Percentiles rank a stretch among this genome's conserved stretches.
These are phyloP conservation scores for Athene noctua DNA, from an alignment of 2,113 vertebrate genomes.

Conservation along the genomic window DNA sequence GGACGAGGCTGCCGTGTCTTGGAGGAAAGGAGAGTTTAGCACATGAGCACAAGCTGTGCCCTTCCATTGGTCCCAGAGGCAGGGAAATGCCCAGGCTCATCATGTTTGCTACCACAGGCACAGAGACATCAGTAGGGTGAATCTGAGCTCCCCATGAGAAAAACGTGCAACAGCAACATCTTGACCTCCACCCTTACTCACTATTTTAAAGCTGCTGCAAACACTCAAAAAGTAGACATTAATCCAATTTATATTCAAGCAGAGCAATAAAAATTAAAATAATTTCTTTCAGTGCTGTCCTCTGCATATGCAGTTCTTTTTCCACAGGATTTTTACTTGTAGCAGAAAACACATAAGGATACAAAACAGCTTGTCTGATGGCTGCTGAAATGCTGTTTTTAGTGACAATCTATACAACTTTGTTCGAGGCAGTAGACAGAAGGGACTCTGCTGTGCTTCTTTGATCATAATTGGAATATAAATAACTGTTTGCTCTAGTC, in stretches of 20 bases:
- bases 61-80: background rate
- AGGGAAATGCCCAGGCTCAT: background rate
- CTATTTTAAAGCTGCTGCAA: background rate
- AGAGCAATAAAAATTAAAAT: background rate
- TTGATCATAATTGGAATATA: slow-evolving; percentile 26
- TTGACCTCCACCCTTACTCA: background rate
- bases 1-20: background rate
- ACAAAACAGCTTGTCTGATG: background rate
- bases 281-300: background rate
- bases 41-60: background rate
- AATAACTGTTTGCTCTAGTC: slow-evolving; percentile 25
- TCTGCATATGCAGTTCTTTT: background rate
- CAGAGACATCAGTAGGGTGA: background rate
- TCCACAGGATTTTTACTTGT: background rate
- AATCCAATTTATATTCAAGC: background rate
- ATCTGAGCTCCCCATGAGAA: background rate
- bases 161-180: background rate
- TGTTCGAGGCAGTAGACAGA: background rate
- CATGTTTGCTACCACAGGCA: background rate
- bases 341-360: background rate
- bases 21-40: background rate
- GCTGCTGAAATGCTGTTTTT: background rate
- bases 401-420: background rate
- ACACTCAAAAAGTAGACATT: background rate
- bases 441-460: background rate